Evolutionary conservation across 2,888 invertebrate genomes (phyloP).

Genomic region (Drosophila subsilvestris): DNA sequence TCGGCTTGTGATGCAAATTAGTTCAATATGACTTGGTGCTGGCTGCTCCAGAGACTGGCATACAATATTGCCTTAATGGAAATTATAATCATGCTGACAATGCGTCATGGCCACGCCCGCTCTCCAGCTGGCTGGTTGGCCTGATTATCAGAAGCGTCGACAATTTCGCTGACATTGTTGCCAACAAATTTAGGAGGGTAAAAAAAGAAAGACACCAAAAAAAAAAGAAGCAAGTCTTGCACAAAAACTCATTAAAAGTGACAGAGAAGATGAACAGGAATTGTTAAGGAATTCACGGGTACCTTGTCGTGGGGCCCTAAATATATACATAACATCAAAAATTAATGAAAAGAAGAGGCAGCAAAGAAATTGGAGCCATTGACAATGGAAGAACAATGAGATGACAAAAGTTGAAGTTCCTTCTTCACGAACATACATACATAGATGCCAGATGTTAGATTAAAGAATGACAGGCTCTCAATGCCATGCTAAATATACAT

Average conservation of each 20-base stretch:
- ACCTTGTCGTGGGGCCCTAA: background rate
- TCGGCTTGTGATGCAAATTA: constrained; percentile 52
- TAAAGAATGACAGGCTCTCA: constrained; percentile 29
- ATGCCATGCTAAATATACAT: constrained; percentile 16
- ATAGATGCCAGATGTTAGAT: constrained; percentile 39
- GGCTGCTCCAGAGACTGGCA: constrained; percentile 10
- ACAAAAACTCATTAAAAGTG: constrained; percentile 60
- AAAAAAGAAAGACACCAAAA: constrained; percentile 9
- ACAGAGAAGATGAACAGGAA: constrained; percentile 37
- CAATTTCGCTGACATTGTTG: constrained; percentile 56
- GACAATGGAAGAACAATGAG: constrained; percentile 27
- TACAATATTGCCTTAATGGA: constrained; percentile 45
- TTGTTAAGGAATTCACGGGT: constrained; percentile 22
- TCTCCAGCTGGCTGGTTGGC: constrained; percentile 1
- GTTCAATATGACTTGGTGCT: constrained; percentile 45
- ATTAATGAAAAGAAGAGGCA: constrained; percentile 10
- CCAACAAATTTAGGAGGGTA: constrained; percentile 44
- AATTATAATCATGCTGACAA: constrained; percentile 54
- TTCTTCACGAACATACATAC: constrained; percentile 10
- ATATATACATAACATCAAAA: constrained; percentile 16
- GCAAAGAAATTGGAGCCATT: constrained; percentile 7
- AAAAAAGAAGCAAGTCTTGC: constrained; percentile 12
- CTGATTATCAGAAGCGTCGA: constrained; percentile 54
- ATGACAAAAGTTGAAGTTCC: constrained; percentile 19
- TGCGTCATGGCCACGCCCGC: constrained; percentile 35